Percentiles rank a stretch among this genome's conserved stretches.
Evolutionary conservation across 2,113 vertebrate species (phyloP).

Genomic region (Shinisaurus crocodilurus): DNA sequence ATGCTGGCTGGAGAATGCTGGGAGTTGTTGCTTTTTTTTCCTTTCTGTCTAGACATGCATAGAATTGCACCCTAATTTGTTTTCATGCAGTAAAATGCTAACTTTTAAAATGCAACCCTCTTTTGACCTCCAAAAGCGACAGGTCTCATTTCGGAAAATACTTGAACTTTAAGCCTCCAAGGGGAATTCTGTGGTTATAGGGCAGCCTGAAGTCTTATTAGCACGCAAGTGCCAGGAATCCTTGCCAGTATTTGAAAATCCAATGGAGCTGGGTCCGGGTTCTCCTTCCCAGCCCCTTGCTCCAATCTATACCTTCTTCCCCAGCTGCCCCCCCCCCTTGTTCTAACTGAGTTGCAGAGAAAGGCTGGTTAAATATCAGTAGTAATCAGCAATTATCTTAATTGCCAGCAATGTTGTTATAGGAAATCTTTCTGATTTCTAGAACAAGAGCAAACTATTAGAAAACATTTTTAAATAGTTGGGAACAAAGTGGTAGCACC

Average conservation of each 20-base stretch:
- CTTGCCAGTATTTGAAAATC: not conserved
- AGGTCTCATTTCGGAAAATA: not conserved
- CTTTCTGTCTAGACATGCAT: no score
- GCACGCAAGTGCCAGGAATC: not conserved
- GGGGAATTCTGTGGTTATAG: not conserved
- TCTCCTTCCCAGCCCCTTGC: not conserved
- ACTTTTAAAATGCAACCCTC: not conserved
- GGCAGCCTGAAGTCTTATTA: not conserved
- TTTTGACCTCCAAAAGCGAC: not conserved
- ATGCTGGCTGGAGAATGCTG: not conserved
- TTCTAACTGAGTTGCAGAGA: not conserved
- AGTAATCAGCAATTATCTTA: constrained; percentile 1
- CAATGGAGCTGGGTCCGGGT: not conserved
- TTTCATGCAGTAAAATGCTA: not conserved
- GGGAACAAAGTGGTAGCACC: not conserved
- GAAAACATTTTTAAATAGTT: not conserved
- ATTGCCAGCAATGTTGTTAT: not conserved
- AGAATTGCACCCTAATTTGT: no score
- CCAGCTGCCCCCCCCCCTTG: not conserved
- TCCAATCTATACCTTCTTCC: not conserved
- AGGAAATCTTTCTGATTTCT: not conserved
- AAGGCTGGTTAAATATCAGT: not conserved
- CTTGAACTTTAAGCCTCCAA: not conserved
- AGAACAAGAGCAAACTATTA: not conserved
- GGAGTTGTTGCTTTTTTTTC: no score